Percentiles rank a stretch among this genome's conserved stretches.
phyloP scores from a whole-genome alignment of 2,113 vertebrate species.

The Bos javanicus region DNA sequence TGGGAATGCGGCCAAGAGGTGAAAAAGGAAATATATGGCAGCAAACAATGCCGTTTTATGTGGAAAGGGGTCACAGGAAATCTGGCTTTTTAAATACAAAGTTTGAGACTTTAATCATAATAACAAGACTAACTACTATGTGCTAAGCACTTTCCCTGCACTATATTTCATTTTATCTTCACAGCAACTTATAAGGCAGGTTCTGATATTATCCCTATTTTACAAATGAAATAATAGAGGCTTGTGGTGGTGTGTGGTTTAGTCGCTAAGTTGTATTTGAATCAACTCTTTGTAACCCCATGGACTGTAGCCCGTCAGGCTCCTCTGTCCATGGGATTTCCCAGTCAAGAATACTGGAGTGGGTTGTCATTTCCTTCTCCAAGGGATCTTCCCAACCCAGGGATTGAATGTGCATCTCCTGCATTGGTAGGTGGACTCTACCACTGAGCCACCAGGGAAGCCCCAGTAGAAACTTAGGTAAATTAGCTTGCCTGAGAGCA shows the following conservation, averaged over 20 bases:
- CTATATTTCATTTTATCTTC: background rate
- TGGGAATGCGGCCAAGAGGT: background rate
- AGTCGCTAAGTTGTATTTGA: background rate
- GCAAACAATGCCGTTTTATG: background rate
- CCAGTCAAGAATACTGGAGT: background rate
- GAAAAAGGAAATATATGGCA: slow-evolving; percentile 1
- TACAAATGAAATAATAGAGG: background rate
- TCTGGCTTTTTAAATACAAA: background rate
- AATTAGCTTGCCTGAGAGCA: background rate
- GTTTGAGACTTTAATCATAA: background rate
- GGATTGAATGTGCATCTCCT: background rate
- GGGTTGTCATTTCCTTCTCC: background rate
- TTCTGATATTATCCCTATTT: background rate
- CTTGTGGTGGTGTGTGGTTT: background rate
- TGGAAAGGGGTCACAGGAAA: background rate
- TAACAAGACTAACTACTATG: background rate
- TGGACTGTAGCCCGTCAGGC: background rate
- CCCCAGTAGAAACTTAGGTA: background rate
- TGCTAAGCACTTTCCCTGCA: background rate
- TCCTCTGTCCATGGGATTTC: background rate
- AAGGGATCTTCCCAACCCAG: background rate
- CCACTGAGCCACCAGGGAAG: background rate
- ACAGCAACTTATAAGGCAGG: background rate
- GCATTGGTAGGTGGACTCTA: background rate
- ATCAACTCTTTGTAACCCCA: background rate